Base-by-base conservation (phyloP, 2,888 invertebrate genomes). In the Quadroppia sp. region DNA sequence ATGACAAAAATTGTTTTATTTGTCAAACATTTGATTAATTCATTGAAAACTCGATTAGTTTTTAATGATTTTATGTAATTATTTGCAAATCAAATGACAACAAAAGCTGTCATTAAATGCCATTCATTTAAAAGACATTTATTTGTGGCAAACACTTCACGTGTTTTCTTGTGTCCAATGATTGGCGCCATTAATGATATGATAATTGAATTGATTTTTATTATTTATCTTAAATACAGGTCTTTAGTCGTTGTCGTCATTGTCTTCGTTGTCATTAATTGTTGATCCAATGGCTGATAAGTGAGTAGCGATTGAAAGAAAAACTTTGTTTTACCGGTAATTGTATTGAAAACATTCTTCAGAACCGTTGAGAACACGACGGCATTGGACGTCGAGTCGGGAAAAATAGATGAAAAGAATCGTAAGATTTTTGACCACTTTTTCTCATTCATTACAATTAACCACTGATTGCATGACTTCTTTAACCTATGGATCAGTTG, bases 371-470 rank as follows among this genome's bases (percentile, higher is more conserved):
- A 64, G 40, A 64, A 64, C 23, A 36, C 36, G 40, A 40, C 64
- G 2, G 64, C 64, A 11, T 20, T 36, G 1, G 64, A 64, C 23
- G 64, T 64, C 20, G 64, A 64, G 40, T 64, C 64, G 64, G 64
- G 64, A 7, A n/a, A 36, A 40, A 15, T 64, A 7, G 64, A 64
- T 23, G 64, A 64, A 13, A 64, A 64, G 32, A 32, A 64, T 11
- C 15, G 69, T 42, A 42, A 69, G 69, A 11, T 15, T 69, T n/a
- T 23, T 30, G n/a, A 9, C 3, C 32, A 3, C 15, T 36, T 4
- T 7, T 20, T 64, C 11, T 6, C 15, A 1, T 6, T 28, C 1
- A 20, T 11, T 30, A 15, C 11, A 28, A 3, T 61, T 28, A 28
- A 28, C 2, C 1, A 1, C 17, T 13, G 17, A 15, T 56, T 30